Percentiles rank a stretch among this genome's conserved stretches.
phyloP scores from a whole-genome alignment of 1,140 invertebrate genomes.

The Theocolax elegans region DNA sequence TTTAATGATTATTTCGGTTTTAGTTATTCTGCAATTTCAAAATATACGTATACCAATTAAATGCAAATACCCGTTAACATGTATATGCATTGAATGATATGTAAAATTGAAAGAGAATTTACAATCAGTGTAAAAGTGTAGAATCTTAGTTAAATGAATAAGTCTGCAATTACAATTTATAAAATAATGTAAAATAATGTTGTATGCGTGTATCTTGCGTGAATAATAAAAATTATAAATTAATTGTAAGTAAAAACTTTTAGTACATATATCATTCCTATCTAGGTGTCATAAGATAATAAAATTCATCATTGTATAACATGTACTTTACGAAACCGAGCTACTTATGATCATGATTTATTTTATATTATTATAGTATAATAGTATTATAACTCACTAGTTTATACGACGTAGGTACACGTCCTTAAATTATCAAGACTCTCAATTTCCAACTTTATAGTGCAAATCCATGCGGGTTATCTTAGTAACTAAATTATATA shows the following conservation, averaged over 20 bases:
- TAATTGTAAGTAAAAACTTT: conserved; percentile 22
- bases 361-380: conserved; percentile 16
- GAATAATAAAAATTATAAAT: conserved; percentile 31
- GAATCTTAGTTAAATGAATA: neutral
- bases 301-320: no score
- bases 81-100: conserved; percentile 7
- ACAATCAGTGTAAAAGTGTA: conserved; percentile 21
- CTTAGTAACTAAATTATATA: conserved; percentile 42
- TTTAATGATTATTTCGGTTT: neutral
- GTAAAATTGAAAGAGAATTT: conserved; percentile 7
- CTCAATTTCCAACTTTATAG: conserved; percentile 7
- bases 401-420: conserved; percentile 2
- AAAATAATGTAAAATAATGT: conserved; percentile 10
- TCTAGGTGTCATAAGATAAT: no score
- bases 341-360: conserved; percentile 10
- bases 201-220: conserved; percentile 12
- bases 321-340: conserved; percentile 6
- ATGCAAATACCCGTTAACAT: conserved; percentile 14
- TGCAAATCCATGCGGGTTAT: conserved; percentile 15
- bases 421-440: conserved; percentile 16
- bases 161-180: conserved; percentile 24
- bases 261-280: conserved; percentile 2
- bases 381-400: conserved; percentile 9
- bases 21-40: conserved; percentile 25
- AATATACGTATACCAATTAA: conserved; percentile 6